Evolutionary conservation across 1,140 invertebrate genomes (phyloP).

Genomic region (Holotrichia oblita): DNA sequence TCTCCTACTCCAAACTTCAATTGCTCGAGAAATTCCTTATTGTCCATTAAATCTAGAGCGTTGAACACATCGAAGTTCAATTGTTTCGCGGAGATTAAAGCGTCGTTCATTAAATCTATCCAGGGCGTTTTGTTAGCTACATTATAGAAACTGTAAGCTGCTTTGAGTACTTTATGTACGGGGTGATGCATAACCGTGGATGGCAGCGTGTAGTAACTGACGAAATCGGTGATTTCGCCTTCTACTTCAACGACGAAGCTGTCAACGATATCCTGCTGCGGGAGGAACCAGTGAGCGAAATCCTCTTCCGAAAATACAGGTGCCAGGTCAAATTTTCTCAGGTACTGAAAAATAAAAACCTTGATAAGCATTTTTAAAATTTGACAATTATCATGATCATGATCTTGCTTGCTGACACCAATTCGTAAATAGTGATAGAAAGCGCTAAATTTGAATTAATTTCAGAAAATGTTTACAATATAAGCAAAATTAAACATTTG

Average conservation of each 20-base stretch:
- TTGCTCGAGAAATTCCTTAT: constrained; percentile 92
- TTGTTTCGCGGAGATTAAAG: constrained; percentile 96
- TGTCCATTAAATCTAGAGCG: constrained; percentile 99
- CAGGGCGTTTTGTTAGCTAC: constrained; percentile 89
- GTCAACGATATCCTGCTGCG: constrained; percentile 90
- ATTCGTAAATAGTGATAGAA: too few relatives aligned
- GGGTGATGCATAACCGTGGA: constrained; percentile 99
- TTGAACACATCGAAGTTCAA: constrained; percentile 99
- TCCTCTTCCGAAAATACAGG: constrained; percentile 93
- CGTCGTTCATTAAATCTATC: constrained; percentile 94
- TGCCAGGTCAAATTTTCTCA: constrained; percentile 90
- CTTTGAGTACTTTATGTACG: constrained; percentile 92
- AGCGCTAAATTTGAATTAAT: too few relatives aligned
- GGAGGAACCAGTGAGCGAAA: constrained; percentile 96
- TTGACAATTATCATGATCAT: too few relatives aligned
- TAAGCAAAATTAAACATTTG: too few relatives aligned
- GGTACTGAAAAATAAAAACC: constrained; percentile 67
- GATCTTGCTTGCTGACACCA: too few relatives aligned
- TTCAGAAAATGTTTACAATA: too few relatives aligned
- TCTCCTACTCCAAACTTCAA: constrained; percentile 99
- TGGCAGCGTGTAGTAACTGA: constrained; percentile 98
- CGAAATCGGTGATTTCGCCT: constrained; percentile 89
- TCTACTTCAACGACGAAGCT: constrained; percentile 92
- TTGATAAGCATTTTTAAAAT: too few relatives aligned
- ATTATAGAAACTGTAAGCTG: constrained; percentile 99